Conservation (phyloP, 2,888 invertebrate species). For the Agrotis segetum region DNA sequence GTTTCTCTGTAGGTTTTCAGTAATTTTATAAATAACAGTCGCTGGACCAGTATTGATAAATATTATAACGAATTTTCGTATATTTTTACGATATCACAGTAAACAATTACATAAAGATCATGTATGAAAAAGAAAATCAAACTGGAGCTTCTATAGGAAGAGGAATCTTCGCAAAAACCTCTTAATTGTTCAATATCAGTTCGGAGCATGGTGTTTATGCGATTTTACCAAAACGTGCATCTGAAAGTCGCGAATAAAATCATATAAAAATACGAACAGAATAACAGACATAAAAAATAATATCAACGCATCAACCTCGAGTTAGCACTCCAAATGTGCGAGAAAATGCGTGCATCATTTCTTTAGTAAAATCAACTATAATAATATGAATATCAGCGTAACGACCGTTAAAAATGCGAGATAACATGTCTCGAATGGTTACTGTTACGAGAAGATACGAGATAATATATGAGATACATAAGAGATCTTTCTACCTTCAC, state of each 20-base stretch:
- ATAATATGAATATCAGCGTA: background rate
- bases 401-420: background rate
- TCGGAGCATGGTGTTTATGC: background rate
- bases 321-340: constrained; percentile 6
- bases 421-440: background rate
- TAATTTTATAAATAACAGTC: background rate
- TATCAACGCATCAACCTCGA: constrained; percentile 9
- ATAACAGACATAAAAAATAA: background rate
- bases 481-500: background rate
- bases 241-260: constrained; percentile 2
- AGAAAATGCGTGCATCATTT: background rate
- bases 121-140: background rate
- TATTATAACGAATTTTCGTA: constrained; percentile 16
- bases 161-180: background rate
- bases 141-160: background rate
- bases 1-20: background rate
- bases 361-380: background rate
- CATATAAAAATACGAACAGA: no score
- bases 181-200: background rate
- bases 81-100: constrained; percentile 2
- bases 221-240: constrained; percentile 3
- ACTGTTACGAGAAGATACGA: background rate
- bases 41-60: background rate
- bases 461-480: no score
- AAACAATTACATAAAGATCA: constrained; percentile 6